Base-by-base conservation (phyloP, 2,888 invertebrate genomes). In the Cosmorhoe ocellata region DNA sequence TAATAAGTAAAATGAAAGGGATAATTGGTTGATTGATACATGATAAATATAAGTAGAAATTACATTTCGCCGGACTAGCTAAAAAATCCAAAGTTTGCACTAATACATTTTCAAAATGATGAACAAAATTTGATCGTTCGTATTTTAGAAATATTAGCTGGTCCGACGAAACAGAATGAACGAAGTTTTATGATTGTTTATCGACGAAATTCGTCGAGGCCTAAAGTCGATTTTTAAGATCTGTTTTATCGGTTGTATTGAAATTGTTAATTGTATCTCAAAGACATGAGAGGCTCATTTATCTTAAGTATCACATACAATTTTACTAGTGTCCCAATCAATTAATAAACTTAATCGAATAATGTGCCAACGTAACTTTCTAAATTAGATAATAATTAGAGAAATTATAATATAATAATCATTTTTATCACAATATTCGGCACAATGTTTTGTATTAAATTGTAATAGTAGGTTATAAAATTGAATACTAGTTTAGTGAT, bases 321-420 rank as follows among this genome's bases (percentile, higher is more conserved):
- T 34, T 44, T 18, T 36, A 48, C 12, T 48, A 48, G 22, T 50
- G 49, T 22, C 48, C 44, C 44, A 44, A 44, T 48, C 24, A 50
- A 43, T 50, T 50, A 50, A 14, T 38, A 44, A 36, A 31, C 9
- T 18, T 30, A 47, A 48, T 44, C 44, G 53, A 49, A 48, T 36
- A 37, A 48, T 44, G 53, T 53, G 53, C 48, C 53, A 53, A 53
- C 26, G 44, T 44, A 48, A 32, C 44, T 43, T 53, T 48, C 52
- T 53, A 48, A 49, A 53, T 49, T 49, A 53, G 44, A 22, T 9
- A 48, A 42, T 48, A 44, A 36, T 48, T 53, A 49, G 41, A 37
- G 6, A 37, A 39, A 39, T 40, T 18, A 31, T 31, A 18, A 3
- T 3, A 18, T 18, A 18, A 18, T 37, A 28, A 27, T 9, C 24